These are phyloP conservation scores for Cheilinus undulatus DNA, from an alignment of 2,113 vertebrate genomes.

Conservation along the genomic window DNA sequence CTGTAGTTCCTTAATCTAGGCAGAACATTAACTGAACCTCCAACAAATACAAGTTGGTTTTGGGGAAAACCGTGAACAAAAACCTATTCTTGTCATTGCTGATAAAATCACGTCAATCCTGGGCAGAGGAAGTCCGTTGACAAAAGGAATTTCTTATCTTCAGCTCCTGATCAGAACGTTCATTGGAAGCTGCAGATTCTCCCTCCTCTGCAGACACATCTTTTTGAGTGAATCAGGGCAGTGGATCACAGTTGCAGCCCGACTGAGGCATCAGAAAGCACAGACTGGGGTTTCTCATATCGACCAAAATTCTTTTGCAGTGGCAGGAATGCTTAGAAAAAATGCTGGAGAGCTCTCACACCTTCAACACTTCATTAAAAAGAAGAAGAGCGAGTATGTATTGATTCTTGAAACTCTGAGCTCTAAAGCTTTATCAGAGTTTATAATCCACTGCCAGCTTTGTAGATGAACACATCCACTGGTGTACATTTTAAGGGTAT, in stretches of 20 bases:
- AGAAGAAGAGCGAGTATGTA: not conserved
- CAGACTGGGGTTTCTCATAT: not conserved
- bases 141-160: conserved; percentile 3
- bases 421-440: not conserved
- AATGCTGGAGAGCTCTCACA: not conserved
- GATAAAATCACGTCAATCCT: too few species aligned
- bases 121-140: too few species aligned
- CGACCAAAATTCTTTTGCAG: not conserved
- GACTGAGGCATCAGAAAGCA: conserved; percentile 7
- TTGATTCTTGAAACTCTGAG: conserved; percentile 5
- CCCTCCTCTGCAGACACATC: not conserved
- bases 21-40: too few species aligned
- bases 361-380: not conserved
- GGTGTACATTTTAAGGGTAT: not conserved
- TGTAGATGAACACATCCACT: not conserved
- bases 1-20: too few species aligned
- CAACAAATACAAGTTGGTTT: too few species aligned
- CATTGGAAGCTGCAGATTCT: not conserved
- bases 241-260: not conserved
- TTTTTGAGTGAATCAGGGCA: conserved; percentile 12
- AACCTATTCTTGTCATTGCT: too few species aligned
- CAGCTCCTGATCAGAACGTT: not conserved
- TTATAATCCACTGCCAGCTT: not conserved
- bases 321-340: not conserved
- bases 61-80: too few species aligned